A percentile compares a stretch with the other conserved stretches of the same genome.
Conservation (phyloP, 1,140 invertebrate genomes). For the Cotesia glomerata region DNA sequence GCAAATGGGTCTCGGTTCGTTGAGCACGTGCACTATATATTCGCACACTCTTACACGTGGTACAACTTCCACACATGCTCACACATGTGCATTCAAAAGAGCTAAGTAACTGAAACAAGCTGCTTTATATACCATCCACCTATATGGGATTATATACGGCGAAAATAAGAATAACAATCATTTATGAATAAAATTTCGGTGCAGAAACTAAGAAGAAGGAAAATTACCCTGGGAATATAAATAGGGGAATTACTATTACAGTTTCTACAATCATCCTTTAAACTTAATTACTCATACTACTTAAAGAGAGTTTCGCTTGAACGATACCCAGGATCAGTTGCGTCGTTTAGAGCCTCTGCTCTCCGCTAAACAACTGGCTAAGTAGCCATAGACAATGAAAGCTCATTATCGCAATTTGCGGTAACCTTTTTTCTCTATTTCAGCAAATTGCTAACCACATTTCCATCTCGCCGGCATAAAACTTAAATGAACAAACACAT, state of each 20-base stretch:
- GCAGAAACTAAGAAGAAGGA: not conserved
- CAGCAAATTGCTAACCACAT: not conserved
- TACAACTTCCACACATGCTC: not conserved
- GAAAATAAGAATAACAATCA: not conserved
- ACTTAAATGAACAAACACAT: not conserved
- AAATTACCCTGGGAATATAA: slow-evolving; percentile 14
- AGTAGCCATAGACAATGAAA: not conserved
- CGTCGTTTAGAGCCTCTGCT: not conserved
- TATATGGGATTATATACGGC: not conserved
- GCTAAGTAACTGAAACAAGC: slow-evolving; percentile 3
- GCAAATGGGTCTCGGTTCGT: slow-evolving; percentile 24
- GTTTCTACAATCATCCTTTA: slow-evolving; percentile 42
- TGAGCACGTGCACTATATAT: slow-evolving; percentile 3
- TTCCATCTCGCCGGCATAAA: not conserved
- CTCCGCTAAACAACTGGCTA: not conserved
- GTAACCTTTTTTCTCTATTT: not conserved
- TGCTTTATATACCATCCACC: too few relatives aligned
- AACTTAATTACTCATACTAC: slow-evolving; percentile 53
- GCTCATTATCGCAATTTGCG: not conserved
- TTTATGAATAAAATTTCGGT: not conserved
- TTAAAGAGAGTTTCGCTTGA: slow-evolving; percentile 41
- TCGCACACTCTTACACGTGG: not conserved
- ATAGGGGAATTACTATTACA: slow-evolving; percentile 16
- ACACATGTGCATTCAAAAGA: not conserved
- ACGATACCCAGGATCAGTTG: not conserved